Percentiles rank a stretch among this genome's conserved stretches.
These are phyloP conservation scores for Amblyraja radiata DNA, from an alignment of 2,797 vertebrate species.

Conservation along the genomic window DNA sequence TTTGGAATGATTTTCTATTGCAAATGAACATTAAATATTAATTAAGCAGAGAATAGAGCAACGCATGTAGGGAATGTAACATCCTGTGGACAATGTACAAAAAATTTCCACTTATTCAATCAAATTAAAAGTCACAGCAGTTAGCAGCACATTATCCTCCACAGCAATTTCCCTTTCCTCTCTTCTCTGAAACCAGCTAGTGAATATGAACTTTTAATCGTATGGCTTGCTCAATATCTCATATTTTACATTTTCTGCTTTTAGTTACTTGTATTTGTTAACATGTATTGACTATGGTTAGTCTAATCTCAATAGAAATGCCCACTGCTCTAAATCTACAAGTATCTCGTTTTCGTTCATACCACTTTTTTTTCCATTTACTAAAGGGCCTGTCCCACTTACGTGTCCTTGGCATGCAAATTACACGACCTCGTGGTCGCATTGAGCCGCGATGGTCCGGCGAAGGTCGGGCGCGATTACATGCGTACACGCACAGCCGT, in stretches of 20 bases:
- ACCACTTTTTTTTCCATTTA: neutral
- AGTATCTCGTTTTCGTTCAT: neutral
- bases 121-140: neutral
- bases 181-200: neutral
- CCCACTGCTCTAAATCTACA: neutral
- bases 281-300: neutral
- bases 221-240: neutral
- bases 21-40: neutral
- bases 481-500: too few species aligned
- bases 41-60: neutral
- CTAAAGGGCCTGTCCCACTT: too few species aligned
- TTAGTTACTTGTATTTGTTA: neutral
- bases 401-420: too few species aligned
- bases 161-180: neutral
- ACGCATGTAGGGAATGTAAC: neutral
- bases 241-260: neutral
- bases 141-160: neutral
- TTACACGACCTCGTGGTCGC: too few species aligned
- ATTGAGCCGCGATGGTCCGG: too few species aligned
- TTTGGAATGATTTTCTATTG: neutral
- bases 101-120: neutral
- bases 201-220: neutral
- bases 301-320: neutral
- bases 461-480: too few species aligned
- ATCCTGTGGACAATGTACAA: neutral